A percentile compares a stretch with the other conserved stretches of the same genome.
Evolutionary conservation across 2,888 invertebrate species (phyloP).

Genomic region (Bellardia pandia): DNA sequence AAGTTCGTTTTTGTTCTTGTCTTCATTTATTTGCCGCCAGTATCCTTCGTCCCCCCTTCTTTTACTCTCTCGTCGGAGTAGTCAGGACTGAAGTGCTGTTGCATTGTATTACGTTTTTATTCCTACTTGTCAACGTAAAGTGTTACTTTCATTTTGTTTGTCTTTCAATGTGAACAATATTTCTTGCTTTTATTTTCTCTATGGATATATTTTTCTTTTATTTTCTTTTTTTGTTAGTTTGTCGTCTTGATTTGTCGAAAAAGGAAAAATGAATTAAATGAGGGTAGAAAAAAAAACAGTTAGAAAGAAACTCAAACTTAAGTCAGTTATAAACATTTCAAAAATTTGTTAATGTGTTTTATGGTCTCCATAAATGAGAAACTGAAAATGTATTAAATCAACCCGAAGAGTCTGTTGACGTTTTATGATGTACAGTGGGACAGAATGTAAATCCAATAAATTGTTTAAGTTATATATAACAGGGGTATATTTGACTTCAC

Average conservation of each 20-base stretch:
- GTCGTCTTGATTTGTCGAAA: slow-evolving; percentile 34
- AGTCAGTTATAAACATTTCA: slow-evolving; percentile 48
- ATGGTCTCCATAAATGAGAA: slow-evolving; percentile 50
- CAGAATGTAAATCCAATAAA: too few species aligned
- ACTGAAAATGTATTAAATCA: slow-evolving; percentile 46
- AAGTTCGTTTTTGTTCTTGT: slow-evolving; percentile 21
- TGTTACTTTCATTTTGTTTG: slow-evolving; percentile 66
- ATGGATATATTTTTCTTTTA: not conserved
- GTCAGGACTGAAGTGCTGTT: slow-evolving; percentile 24
- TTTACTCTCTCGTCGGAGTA: not conserved
- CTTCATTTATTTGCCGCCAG: not conserved
- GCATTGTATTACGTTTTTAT: slow-evolving; percentile 36
- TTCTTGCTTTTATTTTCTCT: slow-evolving; percentile 8
- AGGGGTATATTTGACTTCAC: too few species aligned
- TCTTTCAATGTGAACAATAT: slow-evolving; percentile 27
- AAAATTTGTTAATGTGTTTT: slow-evolving; percentile 65
- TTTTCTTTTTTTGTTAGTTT: slow-evolving; percentile 9
- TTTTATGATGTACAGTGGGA: not conserved
- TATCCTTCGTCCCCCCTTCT: not conserved
- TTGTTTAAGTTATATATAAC: too few species aligned
- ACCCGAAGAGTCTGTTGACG: slow-evolving; percentile 13
- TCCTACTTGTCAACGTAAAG: slow-evolving; percentile 62
- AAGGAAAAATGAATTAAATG: not conserved
- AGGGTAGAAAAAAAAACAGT: not conserved
- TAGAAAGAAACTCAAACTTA: not conserved